Evolutionary conservation across 2,113 vertebrate genomes (phyloP).

Genomic region (Orcinus orca): DNA sequence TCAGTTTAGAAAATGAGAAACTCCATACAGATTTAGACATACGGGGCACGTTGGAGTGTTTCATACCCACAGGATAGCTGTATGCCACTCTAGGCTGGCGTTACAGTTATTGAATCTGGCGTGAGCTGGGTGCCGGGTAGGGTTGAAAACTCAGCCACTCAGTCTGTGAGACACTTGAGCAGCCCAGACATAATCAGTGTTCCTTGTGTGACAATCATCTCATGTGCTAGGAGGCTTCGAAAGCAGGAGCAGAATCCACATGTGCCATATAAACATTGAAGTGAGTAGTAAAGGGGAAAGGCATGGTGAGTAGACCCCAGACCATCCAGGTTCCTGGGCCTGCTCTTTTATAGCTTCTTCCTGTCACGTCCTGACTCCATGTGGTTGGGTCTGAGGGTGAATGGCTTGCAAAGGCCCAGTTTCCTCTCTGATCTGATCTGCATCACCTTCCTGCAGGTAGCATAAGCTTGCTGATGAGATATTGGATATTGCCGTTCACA

Average conservation of each 20-base stretch:
- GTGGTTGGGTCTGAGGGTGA: not conserved
- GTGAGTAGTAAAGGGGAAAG: not conserved
- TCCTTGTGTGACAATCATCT: not conserved
- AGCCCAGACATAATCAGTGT: not conserved
- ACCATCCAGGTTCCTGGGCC: not conserved
- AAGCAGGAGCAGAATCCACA: not conserved
- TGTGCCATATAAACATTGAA: not conserved
- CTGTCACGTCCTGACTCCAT: not conserved
- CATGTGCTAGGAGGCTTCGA: not conserved
- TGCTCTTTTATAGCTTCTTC: not conserved
- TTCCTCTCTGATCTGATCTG: not conserved
- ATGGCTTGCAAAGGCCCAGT: not conserved
- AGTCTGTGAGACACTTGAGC: not conserved
- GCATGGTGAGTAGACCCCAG: not conserved
- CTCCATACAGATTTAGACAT: conserved; percentile 32
- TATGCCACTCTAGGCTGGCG: not conserved
- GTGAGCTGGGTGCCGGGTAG: not conserved
- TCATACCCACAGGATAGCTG: not conserved
- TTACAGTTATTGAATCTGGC: conserved; percentile 17
- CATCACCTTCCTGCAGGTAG: not conserved
- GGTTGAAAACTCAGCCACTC: conserved; percentile 40
- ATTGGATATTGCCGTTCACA: not conserved
- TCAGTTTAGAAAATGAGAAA: conserved; percentile 41
- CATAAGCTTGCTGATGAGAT: not conserved
- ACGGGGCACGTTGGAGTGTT: not conserved